A percentile compares a stretch with the other conserved stretches of the same genome.
Conservation (phyloP, 2,797 vertebrate species). For the Eupleurogrammus muticus region DNA sequence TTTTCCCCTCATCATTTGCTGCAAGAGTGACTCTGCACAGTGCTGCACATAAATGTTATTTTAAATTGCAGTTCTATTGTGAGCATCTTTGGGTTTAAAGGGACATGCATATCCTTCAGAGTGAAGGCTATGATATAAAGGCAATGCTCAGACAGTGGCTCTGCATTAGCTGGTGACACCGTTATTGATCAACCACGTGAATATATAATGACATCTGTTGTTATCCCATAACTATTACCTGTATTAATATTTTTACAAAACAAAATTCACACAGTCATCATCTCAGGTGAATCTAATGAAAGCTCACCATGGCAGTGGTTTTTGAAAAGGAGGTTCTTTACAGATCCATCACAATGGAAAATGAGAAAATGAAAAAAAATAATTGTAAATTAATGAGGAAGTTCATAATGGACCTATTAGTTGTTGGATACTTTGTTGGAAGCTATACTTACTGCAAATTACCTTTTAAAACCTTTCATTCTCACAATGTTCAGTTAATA, state of each 20-base stretch:
- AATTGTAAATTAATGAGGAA: neutral
- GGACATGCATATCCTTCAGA: slow-evolving; percentile 55
- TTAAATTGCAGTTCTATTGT: slow-evolving; percentile 12
- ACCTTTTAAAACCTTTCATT: neutral
- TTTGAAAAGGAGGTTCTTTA: neutral
- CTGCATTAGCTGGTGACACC: slow-evolving; percentile 9
- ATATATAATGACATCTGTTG: slow-evolving; percentile 17
- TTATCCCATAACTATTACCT: slow-evolving; percentile 8
- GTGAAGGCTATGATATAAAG: slow-evolving; percentile 52
- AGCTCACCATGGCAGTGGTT: neutral
- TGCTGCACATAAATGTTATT: slow-evolving; percentile 25
- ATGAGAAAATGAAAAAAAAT: no score
- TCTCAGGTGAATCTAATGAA: neutral
- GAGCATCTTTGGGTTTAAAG: slow-evolving; percentile 28
- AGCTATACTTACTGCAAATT: neutral
- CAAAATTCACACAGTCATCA: neutral
- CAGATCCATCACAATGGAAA: neutral
- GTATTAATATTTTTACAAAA: neutral
- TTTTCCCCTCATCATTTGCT: slow-evolving; percentile 46
- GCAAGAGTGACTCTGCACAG: slow-evolving; percentile 47
- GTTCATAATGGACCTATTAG: neutral
- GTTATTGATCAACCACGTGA: slow-evolving; percentile 22
- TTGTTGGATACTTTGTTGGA: neutral
- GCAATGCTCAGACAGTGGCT: slow-evolving; percentile 40
- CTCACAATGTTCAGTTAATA: neutral